Evolutionary conservation across 2,888 invertebrate genomes (phyloP).

Genomic region (Xestoiulus laeticollis): DNA sequence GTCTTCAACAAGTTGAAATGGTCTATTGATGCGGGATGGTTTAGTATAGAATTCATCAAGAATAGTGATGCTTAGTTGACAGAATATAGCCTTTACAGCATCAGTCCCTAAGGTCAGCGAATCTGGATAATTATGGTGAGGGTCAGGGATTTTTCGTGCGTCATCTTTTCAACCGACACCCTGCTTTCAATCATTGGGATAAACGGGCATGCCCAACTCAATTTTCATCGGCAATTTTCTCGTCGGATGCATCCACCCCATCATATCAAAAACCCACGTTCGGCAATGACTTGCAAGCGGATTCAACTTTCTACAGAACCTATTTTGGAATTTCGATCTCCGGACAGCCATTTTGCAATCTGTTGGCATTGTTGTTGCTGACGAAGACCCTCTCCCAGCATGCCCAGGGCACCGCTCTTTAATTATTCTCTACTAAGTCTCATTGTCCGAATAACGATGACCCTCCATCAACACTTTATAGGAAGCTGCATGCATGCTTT

Average conservation of each 20-base stretch:
- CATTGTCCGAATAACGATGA: constrained; percentile 30
- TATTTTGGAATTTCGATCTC: constrained; percentile 24
- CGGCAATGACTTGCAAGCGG: constrained; percentile 17
- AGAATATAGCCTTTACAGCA: too few species aligned
- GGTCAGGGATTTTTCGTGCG: background rate
- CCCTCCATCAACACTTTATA: constrained; percentile 6
- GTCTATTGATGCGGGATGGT: too few species aligned
- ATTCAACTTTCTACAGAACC: background rate
- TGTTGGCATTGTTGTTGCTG: constrained; percentile 29
- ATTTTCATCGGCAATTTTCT: constrained; percentile 39
- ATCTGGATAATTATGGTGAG: background rate
- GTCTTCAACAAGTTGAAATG: too few species aligned
- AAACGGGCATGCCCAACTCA: constrained; percentile 14
- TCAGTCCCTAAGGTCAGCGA: background rate
- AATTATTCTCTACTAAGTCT: constrained; percentile 31
- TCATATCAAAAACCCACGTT: constrained; percentile 16
- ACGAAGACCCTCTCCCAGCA: constrained; percentile 10
- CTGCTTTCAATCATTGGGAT: background rate
- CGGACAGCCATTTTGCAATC: constrained; percentile 24
- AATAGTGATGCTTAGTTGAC: too few species aligned
- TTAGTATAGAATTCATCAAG: too few species aligned
- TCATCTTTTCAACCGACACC: background rate
- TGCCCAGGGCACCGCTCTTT: constrained; percentile 31
- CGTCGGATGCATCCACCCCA: constrained; percentile 20
- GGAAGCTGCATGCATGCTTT: constrained; percentile 23